These are phyloP conservation scores for Podilymbus podiceps DNA, from an alignment of 2,113 vertebrate genomes.

Conservation along the genomic window DNA sequence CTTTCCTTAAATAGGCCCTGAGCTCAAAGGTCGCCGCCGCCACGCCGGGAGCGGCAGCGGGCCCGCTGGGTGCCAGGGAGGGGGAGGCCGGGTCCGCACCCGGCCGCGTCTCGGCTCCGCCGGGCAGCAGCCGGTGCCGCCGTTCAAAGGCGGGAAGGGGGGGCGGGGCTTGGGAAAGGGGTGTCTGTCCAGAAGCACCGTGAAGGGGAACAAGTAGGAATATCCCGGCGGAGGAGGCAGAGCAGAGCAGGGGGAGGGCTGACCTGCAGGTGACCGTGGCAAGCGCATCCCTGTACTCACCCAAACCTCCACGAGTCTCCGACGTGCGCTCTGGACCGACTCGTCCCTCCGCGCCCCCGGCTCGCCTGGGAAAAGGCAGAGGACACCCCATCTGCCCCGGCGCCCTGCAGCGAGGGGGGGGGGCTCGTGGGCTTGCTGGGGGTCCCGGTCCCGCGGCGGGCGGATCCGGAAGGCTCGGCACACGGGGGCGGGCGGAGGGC, in stretches of 20 bases:
- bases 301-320: not conserved
- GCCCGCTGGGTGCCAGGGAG: rapidly evolving
- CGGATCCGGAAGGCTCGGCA: not conserved
- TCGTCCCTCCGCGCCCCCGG: not conserved
- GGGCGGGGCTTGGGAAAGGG: not conserved
- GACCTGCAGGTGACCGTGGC: not conserved
- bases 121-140: not conserved
- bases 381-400: not conserved
- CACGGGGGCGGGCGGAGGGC: not conserved
- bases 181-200: not conserved
- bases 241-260: not conserved
- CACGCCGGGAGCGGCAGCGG: not conserved
- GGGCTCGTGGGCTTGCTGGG: not conserved
- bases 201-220: too few relatives aligned
- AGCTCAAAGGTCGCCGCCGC: not conserved
- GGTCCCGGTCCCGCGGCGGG: not conserved
- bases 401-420: not conserved
- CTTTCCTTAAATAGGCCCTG: not conserved
- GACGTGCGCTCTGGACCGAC: rapidly evolving
- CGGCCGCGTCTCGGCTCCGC: not conserved
- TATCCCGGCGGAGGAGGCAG: not conserved
- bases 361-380: not conserved
- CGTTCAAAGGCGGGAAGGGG: not conserved
- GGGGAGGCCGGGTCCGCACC: not conserved
- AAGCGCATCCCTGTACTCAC: not conserved